Base-by-base conservation (phyloP, 2,888 invertebrate genomes). In the Noctua janthe region DNA sequence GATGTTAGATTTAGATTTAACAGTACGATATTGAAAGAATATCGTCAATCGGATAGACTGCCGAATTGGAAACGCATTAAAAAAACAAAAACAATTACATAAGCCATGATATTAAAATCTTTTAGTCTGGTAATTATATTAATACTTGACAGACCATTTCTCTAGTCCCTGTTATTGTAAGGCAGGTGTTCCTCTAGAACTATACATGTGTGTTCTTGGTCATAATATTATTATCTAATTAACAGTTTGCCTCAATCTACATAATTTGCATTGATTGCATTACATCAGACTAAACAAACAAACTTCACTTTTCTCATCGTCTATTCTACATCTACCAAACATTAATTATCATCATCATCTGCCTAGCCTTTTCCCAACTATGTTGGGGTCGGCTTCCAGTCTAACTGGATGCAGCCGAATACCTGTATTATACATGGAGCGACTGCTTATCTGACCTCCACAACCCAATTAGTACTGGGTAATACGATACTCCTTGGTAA, bases 241-340 rank as follows among this genome's bases (percentile, higher is more conserved):
- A 66, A 29, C 39, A 56, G 39, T 74, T 49, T 39, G 17, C 2
- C 29, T 2, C 23, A n/a, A 43, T 81, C 43, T 47, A 64, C n/a
- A 54, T 54, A 64, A 82, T 54, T 23, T 47, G n/a, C 20, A 67
- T 6, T 43, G 29, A 35, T 74, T 67, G n/a, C 43, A 20, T n/a
- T 17, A 35, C 4, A 49, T 8, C 35, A 20, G 20, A 76, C n/a
- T 20, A 43, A 59, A 43, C 23, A 35, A 23, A 35, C 15, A 47
- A 10, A 8, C 6, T 23, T 29, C 29, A 69, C 2, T 5, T 79
- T 79, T 29, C 23, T 29, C 35, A 29, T 67, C 23, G 54, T 20
- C 0, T 23, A 39, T 81, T 66, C 2, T 66, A 39, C 15, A 43
- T 13, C 13, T 23, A 54, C 51, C 29, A 47, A 71, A 79, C 5